These are phyloP conservation scores for Thumatha senex DNA, from an alignment of 2,888 invertebrate genomes.

Conservation along the genomic window DNA sequence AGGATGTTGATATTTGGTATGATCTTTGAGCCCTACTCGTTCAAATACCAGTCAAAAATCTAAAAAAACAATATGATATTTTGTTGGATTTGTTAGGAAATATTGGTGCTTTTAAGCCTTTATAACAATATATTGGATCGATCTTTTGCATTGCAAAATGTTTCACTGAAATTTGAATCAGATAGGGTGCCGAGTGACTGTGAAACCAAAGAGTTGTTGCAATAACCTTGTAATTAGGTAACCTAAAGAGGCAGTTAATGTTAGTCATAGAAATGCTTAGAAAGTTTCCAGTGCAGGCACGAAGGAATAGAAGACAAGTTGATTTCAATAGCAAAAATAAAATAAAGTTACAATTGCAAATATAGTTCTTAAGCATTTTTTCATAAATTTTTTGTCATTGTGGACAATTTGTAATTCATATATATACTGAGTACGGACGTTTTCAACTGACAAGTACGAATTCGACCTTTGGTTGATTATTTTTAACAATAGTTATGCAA, in stretches of 20 bases:
- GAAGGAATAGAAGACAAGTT: not conserved
- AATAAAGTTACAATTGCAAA: slow-evolving; percentile 14
- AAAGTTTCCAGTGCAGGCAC: slow-evolving; percentile 6
- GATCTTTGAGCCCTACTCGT: slow-evolving; percentile 36
- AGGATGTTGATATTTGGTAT: slow-evolving; percentile 44
- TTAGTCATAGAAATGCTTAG: slow-evolving; percentile 21
- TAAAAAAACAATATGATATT: not conserved
- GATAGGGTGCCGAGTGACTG: slow-evolving; percentile 43
- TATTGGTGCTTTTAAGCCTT: not conserved
- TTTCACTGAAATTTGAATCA: slow-evolving; percentile 9
- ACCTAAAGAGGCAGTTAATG: slow-evolving; percentile 34
- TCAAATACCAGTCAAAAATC: slow-evolving; percentile 3
- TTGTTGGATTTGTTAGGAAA: not conserved
- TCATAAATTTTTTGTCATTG: slow-evolving; percentile 25
- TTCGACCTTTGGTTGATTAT: not conserved
- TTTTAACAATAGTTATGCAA: not conserved
- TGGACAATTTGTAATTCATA: not conserved
- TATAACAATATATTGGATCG: not conserved
- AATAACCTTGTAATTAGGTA: slow-evolving; percentile 42
- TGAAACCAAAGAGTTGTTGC: slow-evolving; percentile 74
- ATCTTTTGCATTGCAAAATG: not conserved
- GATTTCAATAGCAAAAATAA: slow-evolving; percentile 1
- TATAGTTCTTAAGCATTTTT: slow-evolving; percentile 15
- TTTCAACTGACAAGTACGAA: not conserved
- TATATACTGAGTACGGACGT: not conserved